Evolutionary conservation across 2,113 vertebrate species (phyloP).

Genomic region (Tyrannus savana): DNA sequence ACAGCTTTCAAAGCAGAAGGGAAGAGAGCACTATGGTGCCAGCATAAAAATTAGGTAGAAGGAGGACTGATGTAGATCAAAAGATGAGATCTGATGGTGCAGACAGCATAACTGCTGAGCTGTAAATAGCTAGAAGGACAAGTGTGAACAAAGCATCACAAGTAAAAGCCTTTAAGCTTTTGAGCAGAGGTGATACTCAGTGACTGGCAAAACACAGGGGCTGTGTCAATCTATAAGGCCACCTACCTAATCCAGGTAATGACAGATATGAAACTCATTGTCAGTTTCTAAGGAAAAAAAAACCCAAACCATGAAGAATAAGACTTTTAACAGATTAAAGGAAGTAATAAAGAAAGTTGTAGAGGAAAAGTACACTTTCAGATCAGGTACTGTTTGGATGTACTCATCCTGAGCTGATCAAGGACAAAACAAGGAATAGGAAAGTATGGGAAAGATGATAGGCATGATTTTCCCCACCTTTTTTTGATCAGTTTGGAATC

Average conservation of each 20-base stretch:
- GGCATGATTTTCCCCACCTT: not conserved
- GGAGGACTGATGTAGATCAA: not conserved
- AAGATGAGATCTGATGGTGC: not conserved
- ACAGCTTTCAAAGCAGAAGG: not conserved
- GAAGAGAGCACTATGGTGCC: accelerated
- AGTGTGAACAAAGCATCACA: not conserved
- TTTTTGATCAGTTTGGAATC: not conserved
- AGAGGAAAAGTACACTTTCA: not conserved
- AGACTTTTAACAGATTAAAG: not conserved
- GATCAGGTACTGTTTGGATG: not conserved
- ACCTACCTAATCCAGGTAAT: not conserved
- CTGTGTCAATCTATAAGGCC: not conserved
- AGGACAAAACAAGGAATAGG: not conserved
- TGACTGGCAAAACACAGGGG: not conserved
- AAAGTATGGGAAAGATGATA: not conserved
- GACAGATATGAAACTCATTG: not conserved
- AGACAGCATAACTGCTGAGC: not conserved
- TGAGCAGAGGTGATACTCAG: not conserved
- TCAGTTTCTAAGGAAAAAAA: not conserved
- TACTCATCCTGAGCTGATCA: not conserved
- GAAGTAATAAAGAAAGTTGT: not conserved
- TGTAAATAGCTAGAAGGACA: slow-evolving; percentile 40
- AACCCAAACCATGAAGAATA: not conserved
- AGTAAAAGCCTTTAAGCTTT: not conserved
- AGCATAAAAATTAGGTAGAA: not conserved